Evolutionary conservation across 2,797 vertebrate species (phyloP), one percentile per base, ranked within the genome.

Genomic region (Acanthurus leucopareius): DNA sequence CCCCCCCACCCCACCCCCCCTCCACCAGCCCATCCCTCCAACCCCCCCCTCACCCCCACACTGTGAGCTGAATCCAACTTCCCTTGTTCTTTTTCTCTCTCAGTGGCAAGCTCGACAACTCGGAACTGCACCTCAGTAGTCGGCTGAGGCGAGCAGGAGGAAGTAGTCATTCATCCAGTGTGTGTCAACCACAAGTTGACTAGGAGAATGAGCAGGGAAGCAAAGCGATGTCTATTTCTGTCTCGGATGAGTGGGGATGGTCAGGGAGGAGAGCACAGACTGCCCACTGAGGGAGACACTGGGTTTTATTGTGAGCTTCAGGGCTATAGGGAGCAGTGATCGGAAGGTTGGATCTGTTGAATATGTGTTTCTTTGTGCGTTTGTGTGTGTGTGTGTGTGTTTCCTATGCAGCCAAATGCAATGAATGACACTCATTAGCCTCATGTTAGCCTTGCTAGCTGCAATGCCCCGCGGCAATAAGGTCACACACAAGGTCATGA

Each of bases 361-460:
- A 88, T 86, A 74, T 75, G 85, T 82, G 88, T 65, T 20, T 75
- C 51, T 82, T 14, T 65, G 62, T 79, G 60, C 62, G 74, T 76
- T 62, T 82, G 82, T 77, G 42, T 64, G 67, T 73, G 53, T 49
- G 49, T 49, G 48, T 16, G 42, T 28, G 69, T 7, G 52, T 20
- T 32, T 91, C 54, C 72, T 69, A 73, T 82, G 78, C 86, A 78
- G 85, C 83, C 91, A 88, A 85, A 90, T 83, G 86, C 91, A 91
- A 83, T 92, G 89, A 91, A 93, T 92, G 89, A 82, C 91, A 78
- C 89, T 93, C 92, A 94, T 94, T 94, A 93, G 92, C 93, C 91
- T 80, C 90, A 69, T 81, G 88, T 93, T 94, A 93, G 91, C 91
- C 89, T 91, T 92, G 86, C 85, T 89, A 87, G 90, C 90, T 83